A percentile compares a stretch with the other conserved stretches of the same genome.
Conservation (phyloP, 2,797 vertebrate genomes). For the Bradypodion ventrale region DNA sequence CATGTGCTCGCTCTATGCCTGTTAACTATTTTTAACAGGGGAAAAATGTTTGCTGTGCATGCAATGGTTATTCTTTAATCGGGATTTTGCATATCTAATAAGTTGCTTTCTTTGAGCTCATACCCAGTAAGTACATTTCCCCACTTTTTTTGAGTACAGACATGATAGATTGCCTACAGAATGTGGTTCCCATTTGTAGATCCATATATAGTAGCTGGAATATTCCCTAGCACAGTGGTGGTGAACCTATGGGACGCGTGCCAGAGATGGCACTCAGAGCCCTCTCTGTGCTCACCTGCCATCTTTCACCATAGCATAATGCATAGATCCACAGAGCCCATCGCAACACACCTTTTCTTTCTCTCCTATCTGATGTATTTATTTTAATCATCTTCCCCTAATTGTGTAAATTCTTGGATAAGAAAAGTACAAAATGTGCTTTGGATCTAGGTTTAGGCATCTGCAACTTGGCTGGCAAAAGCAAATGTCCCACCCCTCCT, state of each 20-base stretch:
- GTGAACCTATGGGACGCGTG: no score
- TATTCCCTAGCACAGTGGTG: background rate
- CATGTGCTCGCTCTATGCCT: constrained; percentile 61
- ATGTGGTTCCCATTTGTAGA: background rate
- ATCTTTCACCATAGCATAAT: background rate
- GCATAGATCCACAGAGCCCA: background rate
- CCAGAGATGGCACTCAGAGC: no score
- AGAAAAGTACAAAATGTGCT: background rate
- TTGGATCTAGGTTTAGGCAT: background rate
- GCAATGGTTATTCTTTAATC: constrained; percentile 38
- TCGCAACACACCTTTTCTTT: no score
- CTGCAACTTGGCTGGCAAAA: background rate
- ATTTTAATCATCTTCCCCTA: background rate
- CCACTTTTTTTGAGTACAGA: background rate
- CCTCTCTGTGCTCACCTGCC: background rate
- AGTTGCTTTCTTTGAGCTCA: constrained; percentile 1
- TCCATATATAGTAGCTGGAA: background rate
- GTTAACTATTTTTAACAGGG: constrained; percentile 63
- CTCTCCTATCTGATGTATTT: background rate
- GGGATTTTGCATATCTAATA: constrained; percentile 42
- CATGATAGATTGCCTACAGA: no score
- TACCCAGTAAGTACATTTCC: constrained; percentile 2
- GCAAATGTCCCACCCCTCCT: background rate
- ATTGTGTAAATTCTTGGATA: no score
- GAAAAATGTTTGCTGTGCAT: constrained; percentile 32